A percentile compares a stretch with the other conserved stretches of the same genome.
These are phyloP conservation scores for Rhopalosiphum nymphaeae DNA, from an alignment of 2,888 invertebrate species.

Conservation along the genomic window DNA sequence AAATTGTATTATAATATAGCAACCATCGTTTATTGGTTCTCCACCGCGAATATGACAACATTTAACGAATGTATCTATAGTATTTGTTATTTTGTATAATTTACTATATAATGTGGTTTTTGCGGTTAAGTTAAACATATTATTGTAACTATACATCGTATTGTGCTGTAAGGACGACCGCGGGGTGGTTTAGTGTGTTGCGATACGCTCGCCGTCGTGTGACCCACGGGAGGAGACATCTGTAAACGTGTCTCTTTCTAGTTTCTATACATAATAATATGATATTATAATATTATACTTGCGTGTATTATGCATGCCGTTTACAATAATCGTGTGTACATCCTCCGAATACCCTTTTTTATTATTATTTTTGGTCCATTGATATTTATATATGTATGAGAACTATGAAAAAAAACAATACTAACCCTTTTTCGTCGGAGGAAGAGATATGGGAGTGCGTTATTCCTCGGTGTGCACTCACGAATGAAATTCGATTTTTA, in stretches of 20 bases:
- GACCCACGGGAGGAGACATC: not conserved
- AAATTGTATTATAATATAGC: not conserved
- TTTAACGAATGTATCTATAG: not conserved
- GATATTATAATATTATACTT: too few relatives aligned
- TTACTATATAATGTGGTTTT: not conserved
- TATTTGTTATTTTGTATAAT: not conserved
- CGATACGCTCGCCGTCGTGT: not conserved
- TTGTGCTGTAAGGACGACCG: not conserved
- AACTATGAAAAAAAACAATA: constrained; percentile 12
- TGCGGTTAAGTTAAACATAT: not conserved
- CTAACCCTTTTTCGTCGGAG: not conserved
- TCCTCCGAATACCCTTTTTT: not conserved
- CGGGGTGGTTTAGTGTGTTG: not conserved
- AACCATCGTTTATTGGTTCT: not conserved
- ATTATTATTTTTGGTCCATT: constrained; percentile 19
- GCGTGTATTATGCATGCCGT: not conserved
- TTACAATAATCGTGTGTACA: not conserved
- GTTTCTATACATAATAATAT: not conserved
- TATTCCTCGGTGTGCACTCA: not conserved
- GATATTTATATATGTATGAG: constrained; percentile 27
- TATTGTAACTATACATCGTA: not conserved
- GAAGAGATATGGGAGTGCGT: not conserved
- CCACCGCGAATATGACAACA: not conserved
- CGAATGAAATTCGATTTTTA: constrained; percentile 20
- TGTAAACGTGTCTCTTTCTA: not conserved